Base-by-base conservation (phyloP, 2,113 vertebrate genomes). In the Varanus komodoensis region DNA sequence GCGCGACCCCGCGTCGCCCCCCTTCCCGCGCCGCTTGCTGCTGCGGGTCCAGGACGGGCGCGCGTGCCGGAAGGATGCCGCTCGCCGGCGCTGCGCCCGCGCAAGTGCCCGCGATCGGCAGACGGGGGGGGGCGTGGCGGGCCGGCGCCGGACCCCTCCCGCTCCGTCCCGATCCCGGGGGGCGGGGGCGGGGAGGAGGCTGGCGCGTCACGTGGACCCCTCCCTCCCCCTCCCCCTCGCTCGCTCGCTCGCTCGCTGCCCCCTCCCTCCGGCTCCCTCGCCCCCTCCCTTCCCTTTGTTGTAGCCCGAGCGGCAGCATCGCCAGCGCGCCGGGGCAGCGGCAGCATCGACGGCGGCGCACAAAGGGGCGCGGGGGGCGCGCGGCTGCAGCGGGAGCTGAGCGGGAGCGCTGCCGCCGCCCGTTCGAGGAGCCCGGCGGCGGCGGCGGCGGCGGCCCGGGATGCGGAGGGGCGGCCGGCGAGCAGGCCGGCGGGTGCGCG, bases 121-220 rank as follows among this genome's bases (percentile, higher is more conserved):
- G 34, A 69, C 29, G 27, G 64, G 71, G 79, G 71, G 79, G 80
- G 79, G 87, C 68, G 87, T 89, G 88, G 81, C 79, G 34, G 34
- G 6, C 78, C 52, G 50, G 78, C 67, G 48, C 57, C 87, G 78
- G 87, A 88, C 67, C 78, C 68, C 86, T 69, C 87, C 87, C 61
- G 19, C 23, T 48, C 81, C 80, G 80, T 9, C 80, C 80, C 29
- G 50, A 67, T 82, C 87, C 79, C 87, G 52, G 81, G 34, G 88
- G 68, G 61, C 81, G 81, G 38, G 17, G 67, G 1, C 21, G 48
- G 86, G 88, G 79, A 92, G 94, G 90, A 90, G 82, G 38, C 38
- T 38, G 92, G 94, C 93, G 90, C 89, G 86, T 96, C 94, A 96
- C 95, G 94, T 96, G 95, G 92, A 91, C 89, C 93, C 93, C 91